A percentile compares a stretch with the other conserved stretches of the same genome.
These are phyloP conservation scores for Paraplagusia blochii DNA, from an alignment of 2,113 vertebrate species.

Conservation along the genomic window DNA sequence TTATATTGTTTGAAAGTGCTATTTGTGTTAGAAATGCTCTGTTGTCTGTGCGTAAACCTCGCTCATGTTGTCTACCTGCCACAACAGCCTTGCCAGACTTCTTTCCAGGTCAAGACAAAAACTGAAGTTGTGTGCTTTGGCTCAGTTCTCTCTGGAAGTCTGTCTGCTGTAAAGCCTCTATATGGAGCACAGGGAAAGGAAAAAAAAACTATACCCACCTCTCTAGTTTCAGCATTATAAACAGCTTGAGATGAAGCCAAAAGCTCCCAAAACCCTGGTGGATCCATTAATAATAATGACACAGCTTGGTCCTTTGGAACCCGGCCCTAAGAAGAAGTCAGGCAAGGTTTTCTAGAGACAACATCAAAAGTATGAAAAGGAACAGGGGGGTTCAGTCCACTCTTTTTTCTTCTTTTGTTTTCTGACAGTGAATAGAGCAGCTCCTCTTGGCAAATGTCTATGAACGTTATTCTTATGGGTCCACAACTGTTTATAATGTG, in stretches of 20 bases:
- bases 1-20: not conserved
- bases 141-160: conserved; percentile 66
- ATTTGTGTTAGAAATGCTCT: not conserved
- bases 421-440: conserved; percentile 9
- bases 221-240: conserved; percentile 44
- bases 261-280: conserved; percentile 45
- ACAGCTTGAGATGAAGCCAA: conserved; percentile 47
- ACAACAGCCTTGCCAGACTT: conserved; percentile 56
- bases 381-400: conserved; percentile 25
- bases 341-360: conserved; percentile 34
- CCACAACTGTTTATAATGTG: conserved; percentile 36
- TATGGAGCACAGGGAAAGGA: conserved; percentile 67
- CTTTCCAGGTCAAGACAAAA: conserved; percentile 74
- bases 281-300: conserved; percentile 55
- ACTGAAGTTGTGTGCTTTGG: conserved; percentile 67
- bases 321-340: conserved; percentile 31
- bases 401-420: conserved; percentile 6
- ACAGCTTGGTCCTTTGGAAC: conserved; percentile 48
- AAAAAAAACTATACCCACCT: conserved; percentile 49
- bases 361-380: conserved; percentile 30
- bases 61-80: conserved; percentile 36
- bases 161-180: conserved; percentile 66
- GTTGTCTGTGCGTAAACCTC: conserved; percentile 20
- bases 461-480: conserved; percentile 50
- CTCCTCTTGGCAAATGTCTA: conserved; percentile 43